phyloP scores from a whole-genome alignment of 2,797 vertebrate species.

The Triplophysa bombifrons region DNA sequence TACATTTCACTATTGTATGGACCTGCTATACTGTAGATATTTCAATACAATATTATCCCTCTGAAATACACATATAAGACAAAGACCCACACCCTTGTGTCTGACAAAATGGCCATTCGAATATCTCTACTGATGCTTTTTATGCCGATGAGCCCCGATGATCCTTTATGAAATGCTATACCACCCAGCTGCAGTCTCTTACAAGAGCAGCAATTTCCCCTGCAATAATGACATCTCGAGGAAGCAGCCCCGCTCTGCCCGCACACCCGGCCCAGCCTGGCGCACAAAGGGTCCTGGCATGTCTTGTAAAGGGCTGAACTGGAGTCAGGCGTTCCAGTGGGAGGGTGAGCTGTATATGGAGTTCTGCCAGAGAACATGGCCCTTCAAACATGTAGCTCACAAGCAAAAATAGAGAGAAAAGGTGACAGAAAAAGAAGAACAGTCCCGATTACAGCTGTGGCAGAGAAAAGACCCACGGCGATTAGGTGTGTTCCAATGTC shows the following conservation, averaged over 20 bases:
- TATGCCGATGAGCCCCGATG: constrained; percentile 46
- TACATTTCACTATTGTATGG: not conserved
- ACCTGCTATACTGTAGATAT: not conserved
- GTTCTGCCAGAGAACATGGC: constrained; percentile 70
- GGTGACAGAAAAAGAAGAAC: constrained; percentile 33
- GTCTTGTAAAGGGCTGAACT: constrained; percentile 66
- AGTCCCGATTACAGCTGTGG: constrained; percentile 57
- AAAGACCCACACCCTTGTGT: constrained; percentile 38
- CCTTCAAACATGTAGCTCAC: constrained; percentile 66
- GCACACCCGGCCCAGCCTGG: constrained; percentile 52
- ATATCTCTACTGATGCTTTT: constrained; percentile 42
- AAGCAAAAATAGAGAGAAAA: constrained; percentile 70
- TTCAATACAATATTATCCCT: constrained; percentile 22
- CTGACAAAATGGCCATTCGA: constrained; percentile 47
- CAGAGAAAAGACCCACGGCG: constrained; percentile 51
- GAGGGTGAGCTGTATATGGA: constrained; percentile 61
- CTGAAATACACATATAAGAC: constrained; percentile 29
- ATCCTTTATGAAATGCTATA: constrained; percentile 50
- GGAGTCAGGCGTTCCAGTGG: constrained; percentile 55
- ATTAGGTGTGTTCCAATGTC: constrained; percentile 57
- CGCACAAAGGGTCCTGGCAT: constrained; percentile 71
- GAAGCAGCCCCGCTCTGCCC: constrained; percentile 50
- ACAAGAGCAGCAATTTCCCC: constrained; percentile 59
- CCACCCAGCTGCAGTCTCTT: constrained; percentile 58
- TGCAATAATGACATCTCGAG: constrained; percentile 62